These are phyloP conservation scores for Criorhina ranunculi DNA, from an alignment of 2,888 invertebrate species.

Conservation along the genomic window DNA sequence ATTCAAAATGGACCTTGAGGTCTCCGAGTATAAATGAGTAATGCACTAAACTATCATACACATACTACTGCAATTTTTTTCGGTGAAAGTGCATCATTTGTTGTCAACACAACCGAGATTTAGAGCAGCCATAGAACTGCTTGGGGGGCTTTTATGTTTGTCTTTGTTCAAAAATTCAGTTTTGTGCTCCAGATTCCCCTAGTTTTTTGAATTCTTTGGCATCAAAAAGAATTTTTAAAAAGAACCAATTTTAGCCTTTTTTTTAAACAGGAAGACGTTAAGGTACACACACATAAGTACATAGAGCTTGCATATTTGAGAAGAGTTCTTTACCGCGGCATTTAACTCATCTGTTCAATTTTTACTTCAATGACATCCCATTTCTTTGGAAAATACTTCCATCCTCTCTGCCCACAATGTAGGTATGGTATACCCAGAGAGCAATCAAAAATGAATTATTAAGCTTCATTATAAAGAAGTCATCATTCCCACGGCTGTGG, in stretches of 20 bases:
- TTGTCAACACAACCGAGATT: conserved; percentile 1
- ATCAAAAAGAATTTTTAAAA: conserved; percentile 59
- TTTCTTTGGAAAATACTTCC: neutral
- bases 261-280: neutral
- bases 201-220: conserved; percentile 6
- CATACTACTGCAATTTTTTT: too few relatives aligned
- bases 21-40: too few relatives aligned
- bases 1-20: too few relatives aligned
- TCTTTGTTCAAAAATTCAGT: conserved; percentile 38
- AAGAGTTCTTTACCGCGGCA: conserved; percentile 21
- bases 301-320: neutral
- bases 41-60: too few relatives aligned
- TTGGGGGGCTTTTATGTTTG: conserved; percentile 3
- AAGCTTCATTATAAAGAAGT: conserved; percentile 41
- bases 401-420: neutral
- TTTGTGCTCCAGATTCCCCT: conserved; percentile 32
- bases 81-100: neutral
- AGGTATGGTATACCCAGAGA: neutral
- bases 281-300: neutral
- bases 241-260: conserved; percentile 15
- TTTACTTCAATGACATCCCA: neutral
- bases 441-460: conserved; percentile 60
- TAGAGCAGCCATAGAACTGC: conserved; percentile 15
- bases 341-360: conserved; percentile 24
- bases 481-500: neutral